Evolutionary conservation across 2,797 vertebrate genomes (phyloP).

Genomic region (Borostomias antarcticus): DNA sequence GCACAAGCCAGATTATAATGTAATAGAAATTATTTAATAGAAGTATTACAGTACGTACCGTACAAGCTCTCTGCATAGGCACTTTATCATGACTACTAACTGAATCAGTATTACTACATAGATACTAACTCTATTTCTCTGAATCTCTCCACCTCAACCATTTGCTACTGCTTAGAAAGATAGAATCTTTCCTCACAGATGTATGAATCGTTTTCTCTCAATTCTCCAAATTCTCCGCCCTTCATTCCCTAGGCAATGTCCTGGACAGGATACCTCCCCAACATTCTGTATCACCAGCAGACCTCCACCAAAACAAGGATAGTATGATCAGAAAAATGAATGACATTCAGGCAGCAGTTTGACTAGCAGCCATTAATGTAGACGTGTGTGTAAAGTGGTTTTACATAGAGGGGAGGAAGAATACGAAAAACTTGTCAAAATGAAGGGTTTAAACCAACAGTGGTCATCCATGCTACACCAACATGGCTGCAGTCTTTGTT

Average conservation of each 20-base stretch:
- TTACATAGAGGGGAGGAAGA: constrained; percentile 8
- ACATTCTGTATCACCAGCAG: not conserved
- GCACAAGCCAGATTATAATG: not conserved
- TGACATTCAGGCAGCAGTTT: not conserved
- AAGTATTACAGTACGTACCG: not conserved
- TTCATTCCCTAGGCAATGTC: not conserved
- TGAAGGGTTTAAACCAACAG: constrained; percentile 34
- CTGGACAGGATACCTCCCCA: constrained; percentile 1
- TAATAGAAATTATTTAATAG: too few species aligned
- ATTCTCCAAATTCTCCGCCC: constrained; percentile 24
- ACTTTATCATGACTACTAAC: too few species aligned
- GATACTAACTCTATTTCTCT: too few species aligned
- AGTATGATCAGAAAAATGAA: too few species aligned
- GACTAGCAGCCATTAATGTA: not conserved
- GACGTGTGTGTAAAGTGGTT: constrained; percentile 11
- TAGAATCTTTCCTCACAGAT: constrained; percentile 12
- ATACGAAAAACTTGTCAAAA: constrained; percentile 27
- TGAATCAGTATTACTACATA: too few species aligned
- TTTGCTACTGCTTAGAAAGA: constrained; percentile 24
- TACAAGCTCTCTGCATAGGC: too few species aligned
- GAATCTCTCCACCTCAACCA: constrained; percentile 16
- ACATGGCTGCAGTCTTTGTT: constrained; percentile 42
- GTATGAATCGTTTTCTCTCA: constrained; percentile 30
- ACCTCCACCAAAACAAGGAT: constrained; percentile 3
- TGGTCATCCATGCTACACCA: constrained; percentile 34